These are phyloP conservation scores for Sceloporus undulatus DNA, from an alignment of 2,113 vertebrate genomes.

Conservation along the genomic window DNA sequence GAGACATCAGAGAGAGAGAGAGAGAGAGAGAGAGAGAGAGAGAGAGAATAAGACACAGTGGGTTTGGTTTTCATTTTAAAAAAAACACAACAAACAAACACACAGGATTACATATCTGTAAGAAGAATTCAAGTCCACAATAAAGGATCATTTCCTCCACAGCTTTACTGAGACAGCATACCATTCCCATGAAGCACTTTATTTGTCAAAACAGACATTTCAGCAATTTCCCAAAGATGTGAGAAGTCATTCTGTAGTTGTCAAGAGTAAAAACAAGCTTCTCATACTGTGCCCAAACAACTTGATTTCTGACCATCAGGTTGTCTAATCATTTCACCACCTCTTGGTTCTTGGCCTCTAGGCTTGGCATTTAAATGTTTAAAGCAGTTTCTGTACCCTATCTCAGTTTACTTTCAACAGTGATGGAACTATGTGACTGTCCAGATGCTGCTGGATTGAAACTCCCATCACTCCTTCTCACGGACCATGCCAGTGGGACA, in stretches of 20 bases:
- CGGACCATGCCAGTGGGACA: too few relatives aligned
- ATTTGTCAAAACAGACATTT: background rate
- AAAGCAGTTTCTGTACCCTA: background rate
- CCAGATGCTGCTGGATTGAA: too few relatives aligned
- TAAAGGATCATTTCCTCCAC: background rate
- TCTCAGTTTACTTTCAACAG: background rate
- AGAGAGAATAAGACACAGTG: background rate
- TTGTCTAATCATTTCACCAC: background rate
- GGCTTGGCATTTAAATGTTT: background rate
- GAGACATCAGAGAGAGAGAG: background rate
- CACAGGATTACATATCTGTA: background rate
- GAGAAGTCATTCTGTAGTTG: background rate
- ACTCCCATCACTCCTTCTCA: too few relatives aligned
- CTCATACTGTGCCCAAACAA: background rate
- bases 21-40: too few relatives aligned
- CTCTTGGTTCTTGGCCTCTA: background rate
- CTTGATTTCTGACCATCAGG: background rate
- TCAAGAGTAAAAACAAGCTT: background rate
- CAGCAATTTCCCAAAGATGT: background rate
- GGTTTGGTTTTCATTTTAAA: background rate
- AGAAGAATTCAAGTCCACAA: background rate
- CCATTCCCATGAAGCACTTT: background rate
- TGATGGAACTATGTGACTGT: too few relatives aligned
- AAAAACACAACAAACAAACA: background rate
- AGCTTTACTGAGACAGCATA: background rate